Evolutionary conservation across 2,797 vertebrate species (phyloP).

Genomic region (Coreius guichenoti): DNA sequence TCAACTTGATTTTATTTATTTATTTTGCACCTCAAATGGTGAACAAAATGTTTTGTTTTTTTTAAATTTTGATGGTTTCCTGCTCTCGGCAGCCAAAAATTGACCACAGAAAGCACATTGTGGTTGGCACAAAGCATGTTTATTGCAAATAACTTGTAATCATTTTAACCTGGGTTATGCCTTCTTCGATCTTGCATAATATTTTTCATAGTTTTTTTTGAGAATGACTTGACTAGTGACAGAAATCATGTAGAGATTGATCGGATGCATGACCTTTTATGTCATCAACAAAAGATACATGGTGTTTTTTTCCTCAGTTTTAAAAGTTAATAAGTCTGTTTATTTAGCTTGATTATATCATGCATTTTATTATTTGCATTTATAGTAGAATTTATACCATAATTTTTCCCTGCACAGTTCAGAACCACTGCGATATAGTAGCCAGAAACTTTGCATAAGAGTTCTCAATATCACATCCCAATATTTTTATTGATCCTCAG

Average conservation of each 20-base stretch:
- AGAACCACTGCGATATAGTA: background rate
- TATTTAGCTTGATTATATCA: background rate
- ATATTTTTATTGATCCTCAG: conserved; percentile 35
- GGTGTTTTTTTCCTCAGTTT: background rate
- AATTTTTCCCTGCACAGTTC: background rate
- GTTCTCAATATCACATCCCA: background rate
- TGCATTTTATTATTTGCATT: background rate
- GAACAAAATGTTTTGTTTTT: background rate
- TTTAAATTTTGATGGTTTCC: background rate
- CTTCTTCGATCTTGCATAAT: background rate
- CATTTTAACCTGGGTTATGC: background rate
- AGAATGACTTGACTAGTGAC: background rate
- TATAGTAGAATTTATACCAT: background rate
- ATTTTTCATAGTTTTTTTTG: background rate
- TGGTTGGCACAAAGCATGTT: background rate
- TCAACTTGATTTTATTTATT: background rate
- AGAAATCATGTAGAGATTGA: background rate
- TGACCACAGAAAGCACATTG: background rate
- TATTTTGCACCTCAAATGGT: background rate
- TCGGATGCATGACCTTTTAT: background rate
- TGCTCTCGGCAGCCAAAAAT: background rate
- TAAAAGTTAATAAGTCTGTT: background rate
- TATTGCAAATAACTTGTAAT: background rate
- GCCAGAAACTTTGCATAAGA: background rate
- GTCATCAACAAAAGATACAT: background rate